A percentile compares a stretch with the other conserved stretches of the same genome.
These are phyloP conservation scores for Polyodon spathula DNA, from an alignment of 2,113 vertebrate species.

Conservation along the genomic window DNA sequence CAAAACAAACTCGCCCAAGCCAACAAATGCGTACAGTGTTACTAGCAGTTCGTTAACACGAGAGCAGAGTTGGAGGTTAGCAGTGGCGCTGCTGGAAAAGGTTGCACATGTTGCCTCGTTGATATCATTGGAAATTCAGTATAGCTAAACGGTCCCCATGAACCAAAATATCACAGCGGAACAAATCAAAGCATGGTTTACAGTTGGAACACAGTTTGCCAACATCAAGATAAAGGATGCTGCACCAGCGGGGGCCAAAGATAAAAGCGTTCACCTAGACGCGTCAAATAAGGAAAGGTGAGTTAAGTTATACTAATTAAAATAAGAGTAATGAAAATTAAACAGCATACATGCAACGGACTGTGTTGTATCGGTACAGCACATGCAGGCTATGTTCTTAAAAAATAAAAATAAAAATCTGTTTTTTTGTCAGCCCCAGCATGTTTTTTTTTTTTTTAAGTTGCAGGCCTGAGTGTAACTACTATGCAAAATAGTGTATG, in stretches of 20 bases:
- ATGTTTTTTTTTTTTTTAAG: too few relatives aligned
- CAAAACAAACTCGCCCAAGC: too few relatives aligned
- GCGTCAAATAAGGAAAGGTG: background rate
- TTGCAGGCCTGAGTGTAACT: too few relatives aligned
- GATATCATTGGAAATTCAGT: too few relatives aligned
- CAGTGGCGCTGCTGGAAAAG: too few relatives aligned
- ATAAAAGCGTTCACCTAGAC: background rate
- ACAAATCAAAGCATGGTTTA: constrained; percentile 65
- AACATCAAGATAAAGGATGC: constrained; percentile 47
- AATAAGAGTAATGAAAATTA: background rate
- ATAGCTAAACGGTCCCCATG: constrained; percentile 48
- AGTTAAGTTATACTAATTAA: background rate
- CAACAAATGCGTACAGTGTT: too few relatives aligned
- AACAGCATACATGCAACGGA: background rate
- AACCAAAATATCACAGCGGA: constrained; percentile 45
- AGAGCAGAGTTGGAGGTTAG: too few relatives aligned
- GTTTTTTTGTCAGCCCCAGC: too few relatives aligned
- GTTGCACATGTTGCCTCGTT: too few relatives aligned
- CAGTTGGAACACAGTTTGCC: constrained; percentile 49
- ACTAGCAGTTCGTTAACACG: too few relatives aligned
- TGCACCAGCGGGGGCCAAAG: constrained; percentile 8
- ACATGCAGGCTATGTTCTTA: background rate
- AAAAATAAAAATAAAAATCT: background rate
- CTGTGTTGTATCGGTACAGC: background rate
- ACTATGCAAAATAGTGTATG: too few relatives aligned